These are phyloP conservation scores for Heliothis virescens DNA, from an alignment of 1,140 invertebrate species.

Conservation along the genomic window DNA sequence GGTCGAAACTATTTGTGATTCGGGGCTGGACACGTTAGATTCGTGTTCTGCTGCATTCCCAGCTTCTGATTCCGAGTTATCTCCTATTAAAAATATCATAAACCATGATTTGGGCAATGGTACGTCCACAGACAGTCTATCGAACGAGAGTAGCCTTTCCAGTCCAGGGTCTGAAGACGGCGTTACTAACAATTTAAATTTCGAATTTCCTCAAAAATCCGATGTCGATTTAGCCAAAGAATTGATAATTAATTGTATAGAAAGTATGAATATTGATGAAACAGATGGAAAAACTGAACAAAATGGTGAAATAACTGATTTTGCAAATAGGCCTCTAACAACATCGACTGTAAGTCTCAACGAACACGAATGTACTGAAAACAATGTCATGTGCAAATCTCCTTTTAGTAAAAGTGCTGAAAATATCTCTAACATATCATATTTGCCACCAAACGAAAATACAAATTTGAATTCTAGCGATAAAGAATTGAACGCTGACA, in stretches of 20 bases:
- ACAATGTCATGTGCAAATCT: slow-evolving; percentile 59
- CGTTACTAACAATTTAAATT: slow-evolving; percentile 14
- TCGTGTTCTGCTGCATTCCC: slow-evolving; percentile 57
- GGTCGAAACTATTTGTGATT: slow-evolving; percentile 66
- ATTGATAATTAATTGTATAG: slow-evolving; percentile 32
- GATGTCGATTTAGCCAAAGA: slow-evolving; percentile 45
- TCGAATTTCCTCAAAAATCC: slow-evolving; percentile 1
- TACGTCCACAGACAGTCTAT: slow-evolving; percentile 9
- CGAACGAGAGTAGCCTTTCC: slow-evolving; percentile 47
- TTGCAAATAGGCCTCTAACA: slow-evolving; percentile 53
- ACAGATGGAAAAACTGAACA: not conserved
- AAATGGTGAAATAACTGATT: slow-evolving; percentile 11
- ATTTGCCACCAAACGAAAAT: slow-evolving; percentile 45
- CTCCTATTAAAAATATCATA: slow-evolving; percentile 53
- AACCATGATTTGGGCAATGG: slow-evolving; percentile 17
- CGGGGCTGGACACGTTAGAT: slow-evolving; percentile 67
- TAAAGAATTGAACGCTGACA: slow-evolving; percentile 72
- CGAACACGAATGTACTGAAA: slow-evolving; percentile 57
- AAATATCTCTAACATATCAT: slow-evolving; percentile 63
- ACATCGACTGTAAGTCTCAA: slow-evolving; percentile 72
- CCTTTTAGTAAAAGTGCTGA: slow-evolving; percentile 74
- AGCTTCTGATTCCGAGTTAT: slow-evolving; percentile 64
- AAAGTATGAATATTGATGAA: slow-evolving; percentile 21
- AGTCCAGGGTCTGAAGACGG: slow-evolving; percentile 41
- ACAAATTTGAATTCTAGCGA: slow-evolving; percentile 53